Evolutionary conservation across 2,113 vertebrate species (phyloP).

Genomic region (Stictonetta naevosa): DNA sequence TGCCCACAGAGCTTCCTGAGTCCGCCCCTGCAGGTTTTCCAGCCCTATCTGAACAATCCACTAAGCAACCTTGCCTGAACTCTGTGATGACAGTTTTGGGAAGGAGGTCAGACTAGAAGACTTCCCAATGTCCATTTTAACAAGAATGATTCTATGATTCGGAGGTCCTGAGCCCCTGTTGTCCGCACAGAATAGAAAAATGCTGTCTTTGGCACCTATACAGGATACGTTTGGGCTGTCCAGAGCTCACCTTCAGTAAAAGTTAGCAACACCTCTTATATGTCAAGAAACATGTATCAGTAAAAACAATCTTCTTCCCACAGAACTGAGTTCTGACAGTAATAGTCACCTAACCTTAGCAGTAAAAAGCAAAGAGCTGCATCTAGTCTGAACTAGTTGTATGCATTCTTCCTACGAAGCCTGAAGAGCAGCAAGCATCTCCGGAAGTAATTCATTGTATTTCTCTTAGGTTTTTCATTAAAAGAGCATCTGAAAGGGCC

Average conservation of each 20-base stretch:
- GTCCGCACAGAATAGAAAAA: neutral
- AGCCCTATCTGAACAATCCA: neutral
- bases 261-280: neutral
- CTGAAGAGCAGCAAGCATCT: neutral
- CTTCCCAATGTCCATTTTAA: neutral
- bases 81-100: neutral
- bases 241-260: neutral
- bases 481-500: neutral
- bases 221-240: neutral
- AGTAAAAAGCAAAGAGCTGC: neutral
- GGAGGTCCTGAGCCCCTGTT: neutral
- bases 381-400: neutral
- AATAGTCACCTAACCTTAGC: neutral
- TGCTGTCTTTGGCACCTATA: neutral
- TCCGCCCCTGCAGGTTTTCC: neutral
- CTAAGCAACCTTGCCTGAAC: neutral
- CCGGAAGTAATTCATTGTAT: neutral
- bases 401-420: neutral
- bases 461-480: neutral
- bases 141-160: neutral
- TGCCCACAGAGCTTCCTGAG: neutral
- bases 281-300: neutral
- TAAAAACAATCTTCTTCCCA: neutral
- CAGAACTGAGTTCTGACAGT: neutral
- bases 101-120: neutral